phyloP scores from a whole-genome alignment of 2,113 vertebrate species.

The Rynchops niger region DNA sequence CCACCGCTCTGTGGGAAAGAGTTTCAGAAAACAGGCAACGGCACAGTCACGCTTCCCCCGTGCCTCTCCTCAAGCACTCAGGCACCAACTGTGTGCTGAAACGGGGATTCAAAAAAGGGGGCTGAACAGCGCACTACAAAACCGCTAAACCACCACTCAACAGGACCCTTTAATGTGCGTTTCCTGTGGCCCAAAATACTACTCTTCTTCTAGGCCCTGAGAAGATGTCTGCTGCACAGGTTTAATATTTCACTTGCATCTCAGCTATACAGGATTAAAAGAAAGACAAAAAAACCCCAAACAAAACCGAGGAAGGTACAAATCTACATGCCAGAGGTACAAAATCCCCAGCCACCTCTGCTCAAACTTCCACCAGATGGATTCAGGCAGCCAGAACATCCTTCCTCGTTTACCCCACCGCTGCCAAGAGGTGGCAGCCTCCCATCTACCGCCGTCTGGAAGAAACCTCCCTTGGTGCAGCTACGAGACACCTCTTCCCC shows the following conservation, averaged over 20 bases:
- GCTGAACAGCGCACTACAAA: neutral
- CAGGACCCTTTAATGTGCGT: neutral
- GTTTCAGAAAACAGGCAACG: neutral
- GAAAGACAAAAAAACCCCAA: no score
- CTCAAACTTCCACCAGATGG: neutral
- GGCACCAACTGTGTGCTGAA: neutral
- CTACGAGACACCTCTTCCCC: neutral
- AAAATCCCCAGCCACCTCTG: neutral
- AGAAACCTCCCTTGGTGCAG: neutral
- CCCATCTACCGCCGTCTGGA: neutral
- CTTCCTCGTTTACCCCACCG: rapidly evolving
- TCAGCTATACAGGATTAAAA: rapidly evolving
- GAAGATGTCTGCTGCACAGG: no score
- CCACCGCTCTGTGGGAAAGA: neutral
- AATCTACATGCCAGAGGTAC: neutral
- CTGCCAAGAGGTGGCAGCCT: constrained; percentile 68
- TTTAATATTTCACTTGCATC: neutral
- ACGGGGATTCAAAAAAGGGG: neutral
- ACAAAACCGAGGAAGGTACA: neutral
- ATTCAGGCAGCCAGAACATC: neutral
- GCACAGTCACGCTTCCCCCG: neutral
- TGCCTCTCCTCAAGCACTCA: neutral
- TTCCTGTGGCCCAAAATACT: neutral
- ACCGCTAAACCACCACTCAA: no score
- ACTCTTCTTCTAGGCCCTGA: neutral